Percentiles rank a stretch among this genome's conserved stretches.
Conservation (phyloP, 2,797 vertebrate genomes). For the Trachops cirrhosus region DNA sequence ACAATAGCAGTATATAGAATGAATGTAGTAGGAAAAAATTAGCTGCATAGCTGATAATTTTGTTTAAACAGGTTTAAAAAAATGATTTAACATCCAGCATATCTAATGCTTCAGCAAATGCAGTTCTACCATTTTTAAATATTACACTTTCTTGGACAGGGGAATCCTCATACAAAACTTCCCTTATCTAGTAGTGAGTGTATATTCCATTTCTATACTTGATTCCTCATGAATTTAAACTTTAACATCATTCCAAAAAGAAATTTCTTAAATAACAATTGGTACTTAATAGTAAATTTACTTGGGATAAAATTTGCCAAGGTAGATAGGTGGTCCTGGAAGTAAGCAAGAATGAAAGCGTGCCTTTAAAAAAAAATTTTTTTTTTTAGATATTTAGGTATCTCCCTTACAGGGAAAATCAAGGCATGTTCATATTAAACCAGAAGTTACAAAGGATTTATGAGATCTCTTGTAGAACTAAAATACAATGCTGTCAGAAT, state of each 20-base stretch:
- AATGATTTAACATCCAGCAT: not conserved
- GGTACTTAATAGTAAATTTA: not conserved
- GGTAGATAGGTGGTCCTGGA: not conserved
- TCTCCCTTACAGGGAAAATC: not conserved
- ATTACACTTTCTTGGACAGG: not conserved
- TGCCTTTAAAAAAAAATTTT: not conserved
- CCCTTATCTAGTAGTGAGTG: conserved; percentile 20
- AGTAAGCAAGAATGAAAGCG: not conserved
- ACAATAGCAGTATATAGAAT: not conserved
- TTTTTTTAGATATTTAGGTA: not conserved
- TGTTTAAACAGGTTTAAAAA: conserved; percentile 5
- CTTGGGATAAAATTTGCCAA: conserved; percentile 10
- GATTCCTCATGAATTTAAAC: not conserved
- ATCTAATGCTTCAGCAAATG: not conserved
- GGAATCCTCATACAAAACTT: not conserved
- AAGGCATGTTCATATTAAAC: not conserved
- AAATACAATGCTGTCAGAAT: not conserved
- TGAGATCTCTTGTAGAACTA: not conserved
- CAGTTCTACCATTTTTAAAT: not conserved
- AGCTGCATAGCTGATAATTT: not conserved
- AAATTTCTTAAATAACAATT: conserved; percentile 45
- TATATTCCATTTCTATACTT: not conserved
- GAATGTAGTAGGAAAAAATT: not conserved
- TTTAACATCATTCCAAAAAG: not conserved
- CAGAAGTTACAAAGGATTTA: conserved; percentile 24